Evolutionary conservation across 1,140 invertebrate genomes (phyloP), one percentile per base, ranked within the genome.

Genomic region (Stegodyphus mimosarum): DNA sequence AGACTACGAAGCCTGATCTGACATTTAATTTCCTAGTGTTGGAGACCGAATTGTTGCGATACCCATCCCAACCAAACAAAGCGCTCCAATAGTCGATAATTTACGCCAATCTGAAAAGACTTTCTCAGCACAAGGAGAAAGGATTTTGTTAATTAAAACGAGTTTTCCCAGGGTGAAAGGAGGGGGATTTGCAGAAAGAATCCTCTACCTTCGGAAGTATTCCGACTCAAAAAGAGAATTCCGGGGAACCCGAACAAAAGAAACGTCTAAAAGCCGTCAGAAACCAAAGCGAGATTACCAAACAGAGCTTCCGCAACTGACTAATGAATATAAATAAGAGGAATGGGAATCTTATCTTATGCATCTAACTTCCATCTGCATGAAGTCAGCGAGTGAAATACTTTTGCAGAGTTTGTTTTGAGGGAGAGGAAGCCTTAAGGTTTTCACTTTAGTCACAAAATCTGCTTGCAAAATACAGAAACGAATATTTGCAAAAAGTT

Each of bases 21-120:
- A 67, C 66, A 18, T 67, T 67, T 67, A 67, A 67, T 67, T 67
- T 67, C 66, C 66, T 67, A 18, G n/a, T 67, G 66, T 67, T 67
- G 9, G 66, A 17, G 17, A 17, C 66, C n/a, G 60, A 17, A 67
- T 66, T 66, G 64, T 66, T 66, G 18, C 64, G 10, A 17, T 7
- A 17, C 10, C 64, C 15, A 11, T 60, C 15, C 9, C n/a, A 67
- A 67, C 33, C 33, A 18, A 67, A 67, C 66, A 67, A 67, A 18
- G 66, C 15, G 5, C n/a, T 15, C 64, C 64, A n/a, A 67, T 50
- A 52, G 51, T 17, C 71, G 51, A 73, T 73, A 73, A 17, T 73
- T 73, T 55, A 50, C n/a, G 51, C 50, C n/a, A 13, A 18, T 67
- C 17, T 15, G 17, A 17, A 53, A 73, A 50, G 52, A 73, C 9